Evolutionary conservation across 1,140 invertebrate genomes (phyloP), one percentile per base, ranked within the genome.

Genomic region (Vollenhovia emeryi): DNA sequence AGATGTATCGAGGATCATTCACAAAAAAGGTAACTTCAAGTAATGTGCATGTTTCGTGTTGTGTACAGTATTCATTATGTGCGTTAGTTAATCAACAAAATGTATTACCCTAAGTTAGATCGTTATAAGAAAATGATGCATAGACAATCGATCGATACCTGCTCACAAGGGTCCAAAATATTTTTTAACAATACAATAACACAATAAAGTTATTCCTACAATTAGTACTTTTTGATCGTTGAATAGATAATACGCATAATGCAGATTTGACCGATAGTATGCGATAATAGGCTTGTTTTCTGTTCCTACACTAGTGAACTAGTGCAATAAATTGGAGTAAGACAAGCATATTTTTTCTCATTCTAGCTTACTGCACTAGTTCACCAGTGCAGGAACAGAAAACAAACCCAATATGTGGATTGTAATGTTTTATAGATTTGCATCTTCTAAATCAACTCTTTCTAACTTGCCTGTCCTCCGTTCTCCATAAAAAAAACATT

Each of bases 21-120:
- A 62, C 60, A 91, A 79, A 86, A 86, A 89, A 87, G 59, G 33
- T 73, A 85, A 85, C 69, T 87, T 60, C 55, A 88, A 85, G 43
- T 86, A 88, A 88, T 92, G 92, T 92, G 87, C 68, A 91, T 93
- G 92, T 94, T 90, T 93, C 66, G 91, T 94, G 91, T 93, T 84
- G 92, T 94, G 93, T 92, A 90, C 74, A 87, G 89, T 91, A 92
- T 92, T 87, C 68, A 90, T 84, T 85, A 73, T n/a, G 84, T 91
- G 86, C 82, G 79, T 91, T 91, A 84, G 45, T 88, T 86, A 88
- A 91, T 89, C 75, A 75, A 64, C 33, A 40, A 9, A 43, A 90
- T 33, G 18, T 89, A 85, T 90, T 87, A 88, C 71, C 76, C 86
- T 89, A 69, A 89, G 24, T 86, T 78, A 86, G 79, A 92, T 90